Evolutionary conservation across 2,888 invertebrate species (phyloP), one percentile per base, ranked within the genome.

Genomic region (Hydrotaea cyrtoneurina): DNA sequence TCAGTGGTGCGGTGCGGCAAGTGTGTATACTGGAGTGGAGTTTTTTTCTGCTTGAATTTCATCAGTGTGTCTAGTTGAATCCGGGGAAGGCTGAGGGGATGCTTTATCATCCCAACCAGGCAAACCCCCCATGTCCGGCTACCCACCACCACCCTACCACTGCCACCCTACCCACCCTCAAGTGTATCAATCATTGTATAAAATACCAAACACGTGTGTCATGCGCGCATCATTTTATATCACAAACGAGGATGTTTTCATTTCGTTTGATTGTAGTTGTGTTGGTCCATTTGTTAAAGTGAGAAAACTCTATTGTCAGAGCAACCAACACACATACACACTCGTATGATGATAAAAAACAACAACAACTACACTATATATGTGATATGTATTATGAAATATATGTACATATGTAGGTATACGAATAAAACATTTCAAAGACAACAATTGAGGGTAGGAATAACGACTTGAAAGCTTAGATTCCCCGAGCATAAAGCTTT

Each of bases 131-230:
- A 21, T 21, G 8, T 43, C 4, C 13, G 21, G 10, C 15, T 11
- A 75, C 50, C 50, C 46, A 71, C 13, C 71, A 26, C 59, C 82
- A 80, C 71, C 81, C 84, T 80, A 86, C 87, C 87, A 46, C 17
- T 11, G 5, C 53, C 36, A 59, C 17, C 10, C 57, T 80, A 80
- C 62, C 84, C 86, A 83, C 86, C 87, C 88, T 86, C 87, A 82
- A 85, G 84, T 83, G 85, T 86, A 91, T 90, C 86, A 90, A 91
- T 91, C 90, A 89, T 87, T 86, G 85, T 83, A 86, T 88, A 89
- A 90, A 85, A 88, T 87, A 87, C 80, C 83, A 87, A 85, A 87
- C 86, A 86, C 86, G 88, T 86, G 86, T 86, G 89, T 88, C 91
- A 90, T 90, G 91, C 86, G 91, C 86, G 85, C 85, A 82, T 23